Evolutionary conservation across 1,140 invertebrate species (phyloP).

Genomic region (Pogonomyrmex californicus): DNA sequence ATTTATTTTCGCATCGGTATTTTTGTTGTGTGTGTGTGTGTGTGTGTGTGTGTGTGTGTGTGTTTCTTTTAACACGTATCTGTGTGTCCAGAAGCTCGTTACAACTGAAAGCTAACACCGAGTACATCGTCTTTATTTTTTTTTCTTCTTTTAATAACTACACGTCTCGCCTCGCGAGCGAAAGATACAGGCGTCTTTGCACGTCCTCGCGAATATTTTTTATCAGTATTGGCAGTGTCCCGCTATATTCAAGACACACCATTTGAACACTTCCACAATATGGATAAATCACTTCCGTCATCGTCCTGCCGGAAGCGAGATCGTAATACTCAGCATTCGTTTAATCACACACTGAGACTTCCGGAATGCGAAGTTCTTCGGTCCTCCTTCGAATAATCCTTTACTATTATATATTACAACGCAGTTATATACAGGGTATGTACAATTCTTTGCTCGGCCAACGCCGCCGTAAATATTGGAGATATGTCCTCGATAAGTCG

Average conservation of each 20-base stretch:
- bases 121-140: constrained; percentile 50
- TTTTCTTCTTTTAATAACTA: constrained; percentile 41
- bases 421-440: constrained; percentile 57
- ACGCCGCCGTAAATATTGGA: constrained; percentile 60
- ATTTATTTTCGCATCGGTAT: constrained; percentile 37
- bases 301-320: constrained; percentile 14
- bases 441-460: constrained; percentile 52
- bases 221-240: constrained; percentile 29
- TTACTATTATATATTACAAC: constrained; percentile 60
- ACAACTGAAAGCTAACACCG: constrained; percentile 62
- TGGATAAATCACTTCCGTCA: constrained; percentile 45
- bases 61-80: too few species aligned
- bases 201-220: constrained; percentile 8
- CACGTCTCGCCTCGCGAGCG: constrained; percentile 43
- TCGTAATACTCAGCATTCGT: neutral
- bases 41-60: neutral
- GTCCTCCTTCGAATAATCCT: neutral
- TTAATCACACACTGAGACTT: constrained; percentile 51
- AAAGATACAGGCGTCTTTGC: constrained; percentile 16
- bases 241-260: constrained; percentile 19
- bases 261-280: constrained; percentile 52
- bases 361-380: constrained; percentile 8
- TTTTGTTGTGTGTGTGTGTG: constrained; percentile 10
- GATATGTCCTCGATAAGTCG: constrained; percentile 59
- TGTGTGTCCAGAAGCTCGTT: constrained; percentile 57